Evolutionary conservation across 1,140 invertebrate species (phyloP), one percentile per base, ranked within the genome.

Genomic region (Lucilia cuprina): DNA sequence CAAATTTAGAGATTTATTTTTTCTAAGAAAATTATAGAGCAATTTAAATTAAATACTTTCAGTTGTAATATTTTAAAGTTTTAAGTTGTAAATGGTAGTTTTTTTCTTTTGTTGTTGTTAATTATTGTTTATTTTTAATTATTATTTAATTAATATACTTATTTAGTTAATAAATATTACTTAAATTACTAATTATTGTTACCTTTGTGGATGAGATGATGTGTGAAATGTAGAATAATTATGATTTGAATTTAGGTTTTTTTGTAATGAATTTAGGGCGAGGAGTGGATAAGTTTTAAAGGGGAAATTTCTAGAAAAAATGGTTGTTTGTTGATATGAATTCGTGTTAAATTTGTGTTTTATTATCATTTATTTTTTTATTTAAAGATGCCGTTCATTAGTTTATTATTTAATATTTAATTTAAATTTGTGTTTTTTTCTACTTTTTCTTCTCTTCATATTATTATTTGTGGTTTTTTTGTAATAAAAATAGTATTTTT

Each of bases 121-220:
- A 12, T 55, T 55, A 55, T 70, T 70, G 10, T 70, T 19, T 70
- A 21, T 70, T 70, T 4, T 70, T 70, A 9, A 70, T 70, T 70
- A 21, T 70, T 75, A 75, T 75, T 34, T 21, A 35, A 3, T 75
- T 49, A 55, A 55, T 50, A 49, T 47, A 12, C 17, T 47, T 55
- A 49, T 82, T 49, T 82, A 70, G 25, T 30, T 55, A 60, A 75
- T 82, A 80, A 84, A 82, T 84, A 84, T 84, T n/a, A 83, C 84
- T 84, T 84, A 84, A 75, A 84, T 74, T 12, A 70, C 84, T 84
- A 84, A 83, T 84, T 84, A 84, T 84, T 84, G 84, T 84, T 84
- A 84, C 84, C 84, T 82, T 84, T 84, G 84, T 84, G 84, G 84
- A 84, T 84, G 84, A 84, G 82, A 82, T 84, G 80, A 74, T 60